Evolutionary conservation across 1,140 invertebrate genomes (phyloP), one percentile per base, ranked within the genome.

Genomic region (Ptiloglossa arizonensis): DNA sequence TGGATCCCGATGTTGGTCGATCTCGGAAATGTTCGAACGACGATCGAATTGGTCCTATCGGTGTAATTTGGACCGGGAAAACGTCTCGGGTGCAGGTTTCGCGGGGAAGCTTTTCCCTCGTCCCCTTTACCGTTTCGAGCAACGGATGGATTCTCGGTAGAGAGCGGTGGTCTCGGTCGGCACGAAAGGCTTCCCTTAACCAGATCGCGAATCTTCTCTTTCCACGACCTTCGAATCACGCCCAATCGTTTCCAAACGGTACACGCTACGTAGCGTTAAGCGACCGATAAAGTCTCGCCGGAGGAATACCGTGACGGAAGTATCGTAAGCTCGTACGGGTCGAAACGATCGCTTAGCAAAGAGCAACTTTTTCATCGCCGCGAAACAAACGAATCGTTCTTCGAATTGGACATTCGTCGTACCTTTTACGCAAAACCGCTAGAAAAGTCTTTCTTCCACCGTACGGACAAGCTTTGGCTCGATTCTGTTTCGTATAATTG

Each of bases 171-270:
- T n/a, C 32, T 69, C 54, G 32, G 29, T 75, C n/a, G 63, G 38
- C 54, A 41, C 50, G 32, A 54, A 79, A 81, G 63, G 75, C 80
- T 82, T 46, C 68, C 38, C 13, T 52, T 82, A 83, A 82, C 71
- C 44, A 63, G 74, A 83, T 68, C 67, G 70, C 56, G 50, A 83
- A 63, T 54, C 59, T 68, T 57, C 32, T 41, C 27, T 57, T 83
- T 73, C 72, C 17, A 44, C 57, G 76, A 81, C 56, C 74, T 83
- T 83, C 44, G 35, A 54, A 63, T 64, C 13, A 17, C 22, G 22
- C n/a, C 19, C 5, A 41, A 41, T 41, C 41, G 6, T 35, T 66
- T 57, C 13, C 35, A 29, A 48, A 74, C 15, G 35, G 27, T 19
- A 2, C 50, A 11, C 50, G n/a, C n/a, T n/a, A n/a, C n/a, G n/a